Base-by-base conservation (phyloP, 2,888 invertebrate species). In the Chymomyza amoena region DNA sequence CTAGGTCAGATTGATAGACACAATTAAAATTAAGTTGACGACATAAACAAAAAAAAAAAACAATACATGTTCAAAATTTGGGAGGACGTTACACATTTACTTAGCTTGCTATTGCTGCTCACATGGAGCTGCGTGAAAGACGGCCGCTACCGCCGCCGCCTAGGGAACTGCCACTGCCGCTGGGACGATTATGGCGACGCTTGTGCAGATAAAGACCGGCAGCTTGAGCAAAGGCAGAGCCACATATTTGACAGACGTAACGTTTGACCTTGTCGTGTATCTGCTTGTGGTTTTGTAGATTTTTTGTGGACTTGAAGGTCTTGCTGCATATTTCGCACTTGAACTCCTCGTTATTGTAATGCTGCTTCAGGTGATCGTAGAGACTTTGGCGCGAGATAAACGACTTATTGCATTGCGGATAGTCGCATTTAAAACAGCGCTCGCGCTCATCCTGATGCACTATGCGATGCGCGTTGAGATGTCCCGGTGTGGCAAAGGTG, bases 151-250 rank as follows among this genome's bases (percentile, higher is more conserved):
- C 87, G 52, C 84, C 87, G 52, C 84, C 65, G 28, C 84, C 87
- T 6, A 82, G 76, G 51, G 71, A 16, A 9, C 28, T 15, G 20
- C 83, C 83, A 50, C 81, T 87, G 61, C 83, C 83, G 52, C 84
- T 87, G 63, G 87, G 84, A 7, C 89, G 85, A 75, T 90, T 90
- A 71, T 90, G 90, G 16, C 90, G 84, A 5, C 90, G 79, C 72
- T 90, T 91, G 71, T 91, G 90, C 39, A 91, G 83, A 79, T 91
- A 91, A 39, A 91, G 81, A 20, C 90, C 90, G 36, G 90, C 90
- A 13, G 91, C 91, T 68, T 91, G 90, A 39, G 90, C 90, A 74
- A 91, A 91, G 52, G 91, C 91, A 32, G 91, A 91, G 15, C 90
- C 91, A 69, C 90, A 91, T 64, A 91, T 87, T 76, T 90, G 90